Conservation (phyloP, 2,797 vertebrate species). For the Myiothlypis coronata region DNA sequence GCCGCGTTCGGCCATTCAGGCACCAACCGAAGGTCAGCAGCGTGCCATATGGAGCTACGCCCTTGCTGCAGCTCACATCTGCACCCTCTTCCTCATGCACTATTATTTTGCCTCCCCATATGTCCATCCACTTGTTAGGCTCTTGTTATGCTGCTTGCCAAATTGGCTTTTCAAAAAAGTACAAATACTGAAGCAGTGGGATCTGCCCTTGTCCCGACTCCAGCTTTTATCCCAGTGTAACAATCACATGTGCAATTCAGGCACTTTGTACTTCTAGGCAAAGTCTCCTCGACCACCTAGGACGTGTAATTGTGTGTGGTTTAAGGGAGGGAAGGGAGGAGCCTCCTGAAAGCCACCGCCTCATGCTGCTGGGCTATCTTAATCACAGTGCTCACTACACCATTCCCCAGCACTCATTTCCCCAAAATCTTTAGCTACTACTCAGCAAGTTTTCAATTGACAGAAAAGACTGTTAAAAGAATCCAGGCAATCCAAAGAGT, state of each 20-base stretch:
- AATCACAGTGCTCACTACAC: not conserved
- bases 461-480: not conserved
- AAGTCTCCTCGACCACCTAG: conserved; percentile 52
- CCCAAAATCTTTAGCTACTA: not conserved
- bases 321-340: not conserved
- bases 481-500: not conserved
- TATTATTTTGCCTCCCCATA: conserved; percentile 86
- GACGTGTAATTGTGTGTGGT: conserved; percentile 31
- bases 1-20: conserved; percentile 47
- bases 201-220: conserved; percentile 34
- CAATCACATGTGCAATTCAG: conserved; percentile 41
- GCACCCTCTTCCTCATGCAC: conserved; percentile 79
- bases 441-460: not conserved
- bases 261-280: conserved; percentile 16
- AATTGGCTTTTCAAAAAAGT: conserved; percentile 80
- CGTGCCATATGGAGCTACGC: conserved; percentile 66
- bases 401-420: not conserved
- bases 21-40: conserved; percentile 56
- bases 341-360: not conserved
- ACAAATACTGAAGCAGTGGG: conserved; percentile 55
- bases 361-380: not conserved
- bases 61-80: conserved; percentile 69
- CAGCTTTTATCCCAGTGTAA: conserved; percentile 47
- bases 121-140: conserved; percentile 81
- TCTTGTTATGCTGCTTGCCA: conserved; percentile 81